A percentile compares a stretch with the other conserved stretches of the same genome.
phyloP scores from a whole-genome alignment of 2,113 vertebrate genomes.

The Microcebus murinus region DNA sequence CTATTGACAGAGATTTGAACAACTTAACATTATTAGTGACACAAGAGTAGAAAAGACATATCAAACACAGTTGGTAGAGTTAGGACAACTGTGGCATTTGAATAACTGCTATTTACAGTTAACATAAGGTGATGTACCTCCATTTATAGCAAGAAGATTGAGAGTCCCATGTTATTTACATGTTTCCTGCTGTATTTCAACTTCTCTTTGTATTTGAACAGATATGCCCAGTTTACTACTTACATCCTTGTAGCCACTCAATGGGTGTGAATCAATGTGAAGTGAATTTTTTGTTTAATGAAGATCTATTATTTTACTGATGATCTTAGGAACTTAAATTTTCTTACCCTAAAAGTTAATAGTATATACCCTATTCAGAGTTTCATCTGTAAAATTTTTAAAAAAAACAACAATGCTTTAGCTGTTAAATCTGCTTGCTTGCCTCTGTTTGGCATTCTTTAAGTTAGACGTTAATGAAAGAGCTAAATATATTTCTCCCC shows the following conservation, averaged over 20 bases:
- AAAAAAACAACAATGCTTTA: neutral
- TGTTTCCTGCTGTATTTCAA: neutral
- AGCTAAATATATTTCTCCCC: neutral
- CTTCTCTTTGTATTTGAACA: conserved; percentile 41
- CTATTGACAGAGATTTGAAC: conserved; percentile 44
- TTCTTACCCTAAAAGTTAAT: conserved; percentile 15
- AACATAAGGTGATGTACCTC: neutral
- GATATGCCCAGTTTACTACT: neutral
- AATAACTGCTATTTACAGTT: conserved; percentile 18
- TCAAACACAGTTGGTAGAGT: conserved; percentile 32
- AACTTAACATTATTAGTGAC: neutral
- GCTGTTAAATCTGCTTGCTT: neutral
- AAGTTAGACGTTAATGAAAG: conserved; percentile 48
- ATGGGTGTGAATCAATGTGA: neutral
- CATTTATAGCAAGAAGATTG: conserved; percentile 35
- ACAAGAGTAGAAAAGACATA: conserved; percentile 34
- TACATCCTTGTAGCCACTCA: neutral
- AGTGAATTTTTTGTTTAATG: conserved; percentile 29
- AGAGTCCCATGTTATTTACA: neutral
- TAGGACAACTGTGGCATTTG: neutral
- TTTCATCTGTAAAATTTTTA: conserved; percentile 10
- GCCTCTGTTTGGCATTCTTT: conserved; percentile 12
- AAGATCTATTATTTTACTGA: neutral
- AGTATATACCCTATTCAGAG: neutral
- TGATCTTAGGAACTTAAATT: conserved; percentile 50